These are phyloP conservation scores for Muscicapa comitata DNA, from an alignment of 2,797 vertebrate species.

Conservation along the genomic window DNA sequence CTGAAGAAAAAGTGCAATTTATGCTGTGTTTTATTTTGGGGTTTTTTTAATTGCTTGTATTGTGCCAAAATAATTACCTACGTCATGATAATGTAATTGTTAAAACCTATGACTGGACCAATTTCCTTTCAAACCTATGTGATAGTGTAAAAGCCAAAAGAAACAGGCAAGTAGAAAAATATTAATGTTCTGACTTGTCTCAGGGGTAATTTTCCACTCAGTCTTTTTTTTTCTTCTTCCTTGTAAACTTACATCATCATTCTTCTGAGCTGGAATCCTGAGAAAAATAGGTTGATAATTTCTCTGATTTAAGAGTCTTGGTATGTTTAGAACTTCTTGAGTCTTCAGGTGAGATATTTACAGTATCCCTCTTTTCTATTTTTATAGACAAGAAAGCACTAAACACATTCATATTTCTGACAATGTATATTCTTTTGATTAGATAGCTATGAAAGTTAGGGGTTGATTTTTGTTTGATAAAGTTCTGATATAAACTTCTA, in stretches of 20 bases:
- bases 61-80: neutral
- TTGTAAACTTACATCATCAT: neutral
- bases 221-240: neutral
- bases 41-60: neutral
- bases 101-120: neutral
- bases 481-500: neutral
- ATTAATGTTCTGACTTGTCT: neutral
- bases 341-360: neutral
- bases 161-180: neutral
- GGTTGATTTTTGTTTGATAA: neutral
- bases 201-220: constrained; percentile 1
- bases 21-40: neutral
- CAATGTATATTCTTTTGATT: neutral
- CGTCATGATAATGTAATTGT: neutral
- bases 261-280: constrained; percentile 11
- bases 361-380: neutral
- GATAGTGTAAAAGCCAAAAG: constrained; percentile 27
- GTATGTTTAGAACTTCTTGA: neutral
- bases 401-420: neutral
- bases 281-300: neutral
- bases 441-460: neutral
- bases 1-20: neutral
- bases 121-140: neutral
- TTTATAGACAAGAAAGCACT: constrained; percentile 17
- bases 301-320: neutral